These are phyloP conservation scores for Carcharodon carcharias DNA, from an alignment of 2,797 vertebrate genomes.

Conservation along the genomic window DNA sequence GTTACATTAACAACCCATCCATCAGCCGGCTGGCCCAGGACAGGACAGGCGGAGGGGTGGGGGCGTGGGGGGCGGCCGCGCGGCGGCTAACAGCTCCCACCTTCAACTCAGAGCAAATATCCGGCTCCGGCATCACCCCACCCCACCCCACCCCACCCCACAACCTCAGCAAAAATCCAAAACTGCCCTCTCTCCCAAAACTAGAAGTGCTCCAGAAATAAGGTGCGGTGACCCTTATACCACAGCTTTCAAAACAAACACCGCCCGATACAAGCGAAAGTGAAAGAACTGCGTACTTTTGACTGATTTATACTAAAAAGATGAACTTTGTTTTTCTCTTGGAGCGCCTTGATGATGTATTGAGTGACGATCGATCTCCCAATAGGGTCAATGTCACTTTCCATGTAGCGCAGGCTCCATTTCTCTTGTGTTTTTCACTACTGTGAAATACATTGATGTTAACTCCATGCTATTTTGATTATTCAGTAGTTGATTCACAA, in stretches of 20 bases:
- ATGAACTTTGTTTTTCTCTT: background rate
- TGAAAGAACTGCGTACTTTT: no score
- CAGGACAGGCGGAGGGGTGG: background rate
- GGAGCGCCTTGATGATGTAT: background rate
- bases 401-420: background rate
- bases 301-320: background rate
- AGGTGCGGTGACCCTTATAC: background rate
- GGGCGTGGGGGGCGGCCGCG: background rate
- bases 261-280: background rate
- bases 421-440: background rate
- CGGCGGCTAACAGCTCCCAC: background rate
- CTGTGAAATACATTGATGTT: no score
- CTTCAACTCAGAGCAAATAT: no score
- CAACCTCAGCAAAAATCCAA: background rate
- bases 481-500: background rate
- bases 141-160: background rate
- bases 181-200: background rate
- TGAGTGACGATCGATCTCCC: background rate
- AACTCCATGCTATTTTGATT: background rate
- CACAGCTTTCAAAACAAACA: background rate
- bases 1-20: slow-evolving; percentile 44
- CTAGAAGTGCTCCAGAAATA: background rate
- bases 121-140: no score
- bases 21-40: slow-evolving; percentile 37
- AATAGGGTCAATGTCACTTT: background rate